Percentiles rank a stretch among this genome's conserved stretches.
Conservation (phyloP, 2,113 vertebrate species). For the Urocolius indicus region DNA sequence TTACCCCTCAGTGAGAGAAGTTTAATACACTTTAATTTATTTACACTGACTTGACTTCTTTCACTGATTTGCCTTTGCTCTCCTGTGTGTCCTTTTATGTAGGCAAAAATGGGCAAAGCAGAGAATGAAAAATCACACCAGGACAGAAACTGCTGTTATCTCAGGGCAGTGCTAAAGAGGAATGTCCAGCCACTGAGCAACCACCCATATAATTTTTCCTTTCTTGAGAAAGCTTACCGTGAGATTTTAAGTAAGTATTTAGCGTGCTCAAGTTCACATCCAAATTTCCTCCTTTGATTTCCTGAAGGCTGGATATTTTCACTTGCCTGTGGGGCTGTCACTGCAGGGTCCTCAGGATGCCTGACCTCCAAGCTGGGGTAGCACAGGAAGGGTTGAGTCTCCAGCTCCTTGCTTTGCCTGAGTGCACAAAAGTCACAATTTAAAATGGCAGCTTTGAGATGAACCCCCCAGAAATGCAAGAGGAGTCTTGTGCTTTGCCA, state of each 20-base stretch:
- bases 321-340: neutral
- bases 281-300: neutral
- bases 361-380: neutral
- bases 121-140: neutral
- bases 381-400: neutral
- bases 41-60: neutral
- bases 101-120: neutral
- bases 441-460: neutral
- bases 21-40: neutral
- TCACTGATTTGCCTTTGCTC: neutral
- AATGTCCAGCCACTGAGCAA: neutral
- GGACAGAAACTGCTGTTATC: neutral
- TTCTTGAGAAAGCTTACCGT: neutral
- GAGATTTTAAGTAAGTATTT: neutral
- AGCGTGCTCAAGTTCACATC: neutral
- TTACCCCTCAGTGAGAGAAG: neutral
- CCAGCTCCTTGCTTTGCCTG: neutral
- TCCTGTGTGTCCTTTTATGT: neutral
- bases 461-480: neutral
- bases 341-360: neutral
- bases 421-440: neutral
- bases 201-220: fast-evolving
- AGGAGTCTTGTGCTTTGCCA: neutral
- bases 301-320: neutral
- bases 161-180: neutral